phyloP scores from a whole-genome alignment of 2,797 vertebrate species.

The Galago senegalensis region DNA sequence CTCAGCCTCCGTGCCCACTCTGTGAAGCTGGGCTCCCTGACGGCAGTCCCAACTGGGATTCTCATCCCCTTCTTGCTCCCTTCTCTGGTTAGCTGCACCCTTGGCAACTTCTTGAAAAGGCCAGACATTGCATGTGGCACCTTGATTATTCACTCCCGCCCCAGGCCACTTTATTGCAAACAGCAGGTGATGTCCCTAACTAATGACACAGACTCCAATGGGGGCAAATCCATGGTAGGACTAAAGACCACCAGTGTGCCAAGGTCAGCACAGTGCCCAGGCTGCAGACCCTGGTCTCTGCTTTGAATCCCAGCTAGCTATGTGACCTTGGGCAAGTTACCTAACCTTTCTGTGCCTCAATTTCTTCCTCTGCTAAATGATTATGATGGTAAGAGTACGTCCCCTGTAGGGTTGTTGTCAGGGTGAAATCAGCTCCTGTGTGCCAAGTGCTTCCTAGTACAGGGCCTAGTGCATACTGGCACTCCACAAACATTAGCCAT shows the following conservation, averaged over 20 bases:
- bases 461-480: neutral
- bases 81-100: neutral
- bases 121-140: neutral
- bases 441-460: neutral
- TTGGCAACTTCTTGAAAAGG: neutral
- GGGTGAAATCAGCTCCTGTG: neutral
- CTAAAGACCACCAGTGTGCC: neutral
- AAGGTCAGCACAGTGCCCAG: neutral
- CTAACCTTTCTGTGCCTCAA: neutral
- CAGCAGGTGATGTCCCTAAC: too few relatives aligned
- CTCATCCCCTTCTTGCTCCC: neutral
- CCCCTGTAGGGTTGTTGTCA: neutral
- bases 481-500: neutral
- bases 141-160: neutral
- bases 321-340: neutral
- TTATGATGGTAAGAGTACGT: neutral
- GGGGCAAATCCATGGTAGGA: fast-evolving
- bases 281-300: neutral
- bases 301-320: neutral
- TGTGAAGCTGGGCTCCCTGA: neutral
- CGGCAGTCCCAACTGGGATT: neutral
- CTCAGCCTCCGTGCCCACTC: neutral
- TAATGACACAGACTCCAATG: neutral
- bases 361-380: neutral
- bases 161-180: neutral